Conservation (phyloP, 2,797 vertebrate species). For the Cetoscarus ocellatus region DNA sequence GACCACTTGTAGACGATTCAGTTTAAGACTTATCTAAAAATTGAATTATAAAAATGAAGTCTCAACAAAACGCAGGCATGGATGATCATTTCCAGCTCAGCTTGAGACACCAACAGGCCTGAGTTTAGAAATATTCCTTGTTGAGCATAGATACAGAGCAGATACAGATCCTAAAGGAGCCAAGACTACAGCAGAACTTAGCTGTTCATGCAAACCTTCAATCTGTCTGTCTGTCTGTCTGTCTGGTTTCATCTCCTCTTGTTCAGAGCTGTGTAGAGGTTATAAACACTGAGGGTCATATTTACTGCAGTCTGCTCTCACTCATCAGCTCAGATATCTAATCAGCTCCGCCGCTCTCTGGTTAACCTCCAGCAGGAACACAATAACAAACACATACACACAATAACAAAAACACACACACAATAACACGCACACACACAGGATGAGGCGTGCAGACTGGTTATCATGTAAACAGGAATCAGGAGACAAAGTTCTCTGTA, state of each 20-base stretch:
- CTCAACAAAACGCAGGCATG: too few species aligned
- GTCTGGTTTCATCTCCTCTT: not conserved
- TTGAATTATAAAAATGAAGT: too few species aligned
- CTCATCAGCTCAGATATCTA: constrained; percentile 47
- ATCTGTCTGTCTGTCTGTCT: not conserved
- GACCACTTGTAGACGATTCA: too few species aligned
- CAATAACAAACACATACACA: constrained; percentile 29
- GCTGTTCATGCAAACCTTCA: too few species aligned
- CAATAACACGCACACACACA: constrained; percentile 62
- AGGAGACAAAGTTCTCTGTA: constrained; percentile 76
- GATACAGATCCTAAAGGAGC: too few species aligned
- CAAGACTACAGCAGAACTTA: too few species aligned
- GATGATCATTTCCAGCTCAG: too few species aligned
- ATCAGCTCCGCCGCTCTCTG: constrained; percentile 37
- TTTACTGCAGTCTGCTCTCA: constrained; percentile 37
- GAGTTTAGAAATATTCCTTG: too few species aligned
- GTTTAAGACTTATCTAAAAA: too few species aligned
- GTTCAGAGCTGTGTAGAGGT: constrained; percentile 30
- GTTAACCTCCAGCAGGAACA: constrained; percentile 34
- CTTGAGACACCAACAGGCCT: too few species aligned
- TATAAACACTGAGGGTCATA: constrained; percentile 22
- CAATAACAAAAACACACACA: constrained; percentile 31
- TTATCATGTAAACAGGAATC: constrained; percentile 79
- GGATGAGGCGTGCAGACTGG: constrained; percentile 67
- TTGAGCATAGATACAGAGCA: too few species aligned